Base-by-base conservation (phyloP, 2,888 invertebrate genomes). In the Drosophila villosipedis region DNA sequence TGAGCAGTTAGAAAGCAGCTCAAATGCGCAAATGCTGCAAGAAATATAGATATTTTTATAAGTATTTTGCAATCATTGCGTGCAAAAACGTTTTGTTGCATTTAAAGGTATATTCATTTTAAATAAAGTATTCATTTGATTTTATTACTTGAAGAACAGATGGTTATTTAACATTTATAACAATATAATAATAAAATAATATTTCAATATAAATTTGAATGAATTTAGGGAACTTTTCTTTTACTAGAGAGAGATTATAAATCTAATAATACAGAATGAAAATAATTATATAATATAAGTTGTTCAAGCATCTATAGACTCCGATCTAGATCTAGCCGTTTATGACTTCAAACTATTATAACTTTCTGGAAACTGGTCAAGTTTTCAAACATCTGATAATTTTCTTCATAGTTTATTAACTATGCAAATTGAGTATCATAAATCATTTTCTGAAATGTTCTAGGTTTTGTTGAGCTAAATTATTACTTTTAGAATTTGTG, bases 1-100 rank as follows among this genome's bases (percentile, higher is more conserved):
- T 22, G 33, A 43, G 61, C 68, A 55, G 74, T 68, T 78, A 74
- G 49, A 53, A 54, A 61, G 41, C 68, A 63, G 30, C 69, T 60
- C 50, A 28, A 54, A 54, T 62, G 64, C 9, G 47, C 53, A 54
- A 49, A 25, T 25, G 39, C 10, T 30, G 30, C 53, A 37, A 25
- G 30, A 35, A 31, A 12, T 12, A 37, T 37, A 31, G n/a, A 25
- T 31, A 31, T 49, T 55, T 31, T 22, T 52, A 14, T 25, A 28
- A 25, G 16, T 12, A 39, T 66, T 28, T 25, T 31, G n/a, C 43
- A 37, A 37, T 64, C 35, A 68, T 37, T 54, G 43, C 37, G n/a
- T 68, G 52, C 41, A 41, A 55, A 19, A 55, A 55, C 6, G 25
- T 25, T 25, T 25, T 37, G 16, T n/a, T 28, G 28, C 14, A 30